Percentiles rank a stretch among this genome's conserved stretches.
Evolutionary conservation across 1,140 invertebrate genomes (phyloP).

Genomic region (Listronotus oregonensis): DNA sequence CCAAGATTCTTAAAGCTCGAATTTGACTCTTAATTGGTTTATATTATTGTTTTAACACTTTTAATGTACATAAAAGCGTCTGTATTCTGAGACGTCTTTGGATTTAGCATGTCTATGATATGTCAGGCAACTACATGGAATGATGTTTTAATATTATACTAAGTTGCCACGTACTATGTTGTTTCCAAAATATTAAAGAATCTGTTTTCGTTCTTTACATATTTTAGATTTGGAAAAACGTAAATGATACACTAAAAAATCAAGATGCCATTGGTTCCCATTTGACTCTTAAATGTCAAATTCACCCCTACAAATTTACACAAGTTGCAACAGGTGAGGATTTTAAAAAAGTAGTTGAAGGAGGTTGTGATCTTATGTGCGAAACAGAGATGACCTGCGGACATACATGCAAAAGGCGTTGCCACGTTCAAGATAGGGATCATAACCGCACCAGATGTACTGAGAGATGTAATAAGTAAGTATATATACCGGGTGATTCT

Average conservation of each 20-base stretch:
- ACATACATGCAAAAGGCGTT: constrained; percentile 62
- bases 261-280: constrained; percentile 55
- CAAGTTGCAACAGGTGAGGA: constrained; percentile 49
- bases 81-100: too few relatives aligned
- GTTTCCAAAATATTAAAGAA: too few relatives aligned
- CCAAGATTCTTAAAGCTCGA: too few relatives aligned
- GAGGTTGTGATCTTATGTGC: constrained; percentile 59
- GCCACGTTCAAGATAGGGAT: constrained; percentile 59
- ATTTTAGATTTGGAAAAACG: constrained; percentile 28
- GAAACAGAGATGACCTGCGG: constrained; percentile 57
- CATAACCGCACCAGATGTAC: constrained; percentile 58
- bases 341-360: constrained; percentile 59
- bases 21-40: too few relatives aligned
- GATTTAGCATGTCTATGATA: too few relatives aligned
- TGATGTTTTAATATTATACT: too few relatives aligned
- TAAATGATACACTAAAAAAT: constrained; percentile 4
- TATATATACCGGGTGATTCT: background rate
- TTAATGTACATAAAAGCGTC: too few relatives aligned
- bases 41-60: too few relatives aligned
- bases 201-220: background rate
- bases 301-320: constrained; percentile 55
- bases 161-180: too few relatives aligned
- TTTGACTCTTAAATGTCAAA: constrained; percentile 59
- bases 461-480: constrained; percentile 52
- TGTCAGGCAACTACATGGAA: too few relatives aligned